Evolutionary conservation across 1,140 invertebrate genomes (phyloP).

Genomic region (Lepidurus couesii): DNA sequence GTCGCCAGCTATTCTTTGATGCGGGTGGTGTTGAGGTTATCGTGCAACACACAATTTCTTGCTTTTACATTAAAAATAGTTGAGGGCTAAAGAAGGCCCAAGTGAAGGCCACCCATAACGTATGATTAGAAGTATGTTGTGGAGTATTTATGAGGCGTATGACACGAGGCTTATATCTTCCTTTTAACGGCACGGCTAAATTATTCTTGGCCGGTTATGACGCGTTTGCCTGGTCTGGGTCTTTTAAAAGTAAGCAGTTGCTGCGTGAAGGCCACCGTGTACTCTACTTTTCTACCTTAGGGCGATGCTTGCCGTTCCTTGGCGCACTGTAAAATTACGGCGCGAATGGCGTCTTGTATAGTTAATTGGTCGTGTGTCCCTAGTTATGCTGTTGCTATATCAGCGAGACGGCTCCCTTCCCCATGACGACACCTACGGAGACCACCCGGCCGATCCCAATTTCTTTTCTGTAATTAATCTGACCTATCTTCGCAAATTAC

Average conservation of each 20-base stretch:
- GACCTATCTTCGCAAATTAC: constrained; percentile 16
- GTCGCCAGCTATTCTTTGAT: no score
- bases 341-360: not conserved
- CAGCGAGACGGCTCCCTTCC: not conserved
- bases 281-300: not conserved
- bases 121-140: not conserved
- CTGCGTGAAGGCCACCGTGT: not conserved
- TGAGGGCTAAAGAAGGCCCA: no score
- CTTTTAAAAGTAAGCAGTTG: no score
- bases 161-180: not conserved
- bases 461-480: constrained; percentile 1
- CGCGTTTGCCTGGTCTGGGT: no score
- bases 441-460: not conserved
- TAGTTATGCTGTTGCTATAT: not conserved
- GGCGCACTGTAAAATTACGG: not conserved
- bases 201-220: no score
- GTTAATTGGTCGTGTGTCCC: constrained; percentile 11
- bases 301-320: not conserved
- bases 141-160: not conserved
- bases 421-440: not conserved
- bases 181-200: not conserved
- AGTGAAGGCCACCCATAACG: not conserved
- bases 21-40: no score
- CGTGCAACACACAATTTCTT: no score
- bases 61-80: no score